Percentiles rank a stretch among this genome's conserved stretches.
These are phyloP conservation scores for Mirounga angustirostris DNA, from an alignment of 2,113 vertebrate species.

Conservation along the genomic window DNA sequence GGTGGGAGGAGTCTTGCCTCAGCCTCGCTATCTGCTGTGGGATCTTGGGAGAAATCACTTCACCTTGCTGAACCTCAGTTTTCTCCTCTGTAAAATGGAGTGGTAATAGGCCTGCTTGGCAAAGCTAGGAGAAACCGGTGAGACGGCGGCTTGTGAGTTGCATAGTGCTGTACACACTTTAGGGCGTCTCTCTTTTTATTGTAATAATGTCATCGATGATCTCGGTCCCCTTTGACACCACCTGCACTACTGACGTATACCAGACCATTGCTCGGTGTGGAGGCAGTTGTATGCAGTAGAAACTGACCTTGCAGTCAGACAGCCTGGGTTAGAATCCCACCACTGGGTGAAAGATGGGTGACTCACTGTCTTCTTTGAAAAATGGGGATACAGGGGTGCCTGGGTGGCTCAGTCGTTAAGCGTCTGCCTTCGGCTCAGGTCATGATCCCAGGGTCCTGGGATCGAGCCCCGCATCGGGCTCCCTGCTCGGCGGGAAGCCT, in stretches of 20 bases:
- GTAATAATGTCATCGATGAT: neutral
- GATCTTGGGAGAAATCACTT: neutral
- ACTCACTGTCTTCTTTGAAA: neutral
- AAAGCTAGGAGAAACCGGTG: neutral
- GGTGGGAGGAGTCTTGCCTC: neutral
- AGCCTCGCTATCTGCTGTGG: neutral
- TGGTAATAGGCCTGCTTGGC: neutral
- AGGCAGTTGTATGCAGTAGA: neutral
- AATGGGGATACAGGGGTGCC: too few species aligned
- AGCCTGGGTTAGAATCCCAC: neutral
- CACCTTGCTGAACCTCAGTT: neutral
- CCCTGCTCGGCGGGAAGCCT: too few species aligned
- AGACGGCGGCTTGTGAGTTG: neutral
- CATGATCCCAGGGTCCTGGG: too few species aligned
- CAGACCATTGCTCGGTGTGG: neutral
- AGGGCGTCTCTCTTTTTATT: neutral
- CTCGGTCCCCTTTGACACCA: neutral
- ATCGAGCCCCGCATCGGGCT: too few species aligned
- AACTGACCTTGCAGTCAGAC: neutral
- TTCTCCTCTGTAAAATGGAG: neutral
- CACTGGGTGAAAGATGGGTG: rapidly evolving
- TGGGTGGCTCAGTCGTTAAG: too few species aligned
- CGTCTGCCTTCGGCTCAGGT: too few species aligned
- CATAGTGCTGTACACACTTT: neutral
- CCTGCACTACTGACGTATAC: neutral